A percentile compares a stretch with the other conserved stretches of the same genome.
These are phyloP conservation scores for Micromesistius poutassou DNA, from an alignment of 2,797 vertebrate genomes.

Conservation along the genomic window DNA sequence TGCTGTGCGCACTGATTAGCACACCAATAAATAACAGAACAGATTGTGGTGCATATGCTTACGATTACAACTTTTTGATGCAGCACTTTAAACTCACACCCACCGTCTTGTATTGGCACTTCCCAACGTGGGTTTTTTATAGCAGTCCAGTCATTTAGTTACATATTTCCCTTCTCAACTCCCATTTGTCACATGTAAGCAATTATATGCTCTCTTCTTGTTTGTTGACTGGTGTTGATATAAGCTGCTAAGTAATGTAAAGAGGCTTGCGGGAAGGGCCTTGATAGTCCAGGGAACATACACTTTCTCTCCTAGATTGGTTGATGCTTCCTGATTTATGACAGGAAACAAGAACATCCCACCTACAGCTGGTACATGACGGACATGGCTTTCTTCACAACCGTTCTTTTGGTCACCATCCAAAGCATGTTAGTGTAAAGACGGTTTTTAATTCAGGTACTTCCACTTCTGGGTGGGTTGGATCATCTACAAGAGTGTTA, in stretches of 20 bases:
- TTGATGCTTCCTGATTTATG: neutral
- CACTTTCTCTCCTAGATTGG: neutral
- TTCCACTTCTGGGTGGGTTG: neutral
- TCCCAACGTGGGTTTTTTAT: conserved; percentile 33
- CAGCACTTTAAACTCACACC: conserved; percentile 69
- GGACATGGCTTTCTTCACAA: neutral
- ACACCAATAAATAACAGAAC: conserved; percentile 76
- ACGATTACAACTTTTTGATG: conserved; percentile 76
- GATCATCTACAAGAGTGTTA: neutral
- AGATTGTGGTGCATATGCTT: conserved; percentile 81
- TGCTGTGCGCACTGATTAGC: conserved; percentile 71
- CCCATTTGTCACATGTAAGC: neutral
- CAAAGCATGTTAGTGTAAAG: neutral
- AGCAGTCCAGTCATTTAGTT: conserved; percentile 46
- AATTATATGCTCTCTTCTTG: neutral
- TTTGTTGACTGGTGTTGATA: neutral
- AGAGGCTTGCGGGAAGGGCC: neutral
- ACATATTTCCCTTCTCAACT: neutral
- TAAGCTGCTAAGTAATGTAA: neutral
- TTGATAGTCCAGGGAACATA: neutral
- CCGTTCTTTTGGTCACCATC: neutral
- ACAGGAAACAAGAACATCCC: neutral
- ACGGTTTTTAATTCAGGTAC: neutral
- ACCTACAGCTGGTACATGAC: neutral
- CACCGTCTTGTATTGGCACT: conserved; percentile 59